These are phyloP conservation scores for Seladonia tumulorum DNA, from an alignment of 2,888 invertebrate genomes.

Conservation along the genomic window DNA sequence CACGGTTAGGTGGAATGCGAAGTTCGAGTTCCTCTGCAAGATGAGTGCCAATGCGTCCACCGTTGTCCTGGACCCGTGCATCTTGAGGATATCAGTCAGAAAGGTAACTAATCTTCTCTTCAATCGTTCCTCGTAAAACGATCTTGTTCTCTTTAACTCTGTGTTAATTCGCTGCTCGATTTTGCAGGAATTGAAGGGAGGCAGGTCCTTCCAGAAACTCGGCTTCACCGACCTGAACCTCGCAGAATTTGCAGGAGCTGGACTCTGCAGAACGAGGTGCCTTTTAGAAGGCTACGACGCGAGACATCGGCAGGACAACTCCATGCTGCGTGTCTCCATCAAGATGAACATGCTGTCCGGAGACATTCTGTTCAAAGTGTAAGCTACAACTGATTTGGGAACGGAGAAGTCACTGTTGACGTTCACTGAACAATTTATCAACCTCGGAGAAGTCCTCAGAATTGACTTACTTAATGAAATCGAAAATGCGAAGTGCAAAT, in stretches of 20 bases:
- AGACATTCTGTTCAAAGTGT: slow-evolving; percentile 99
- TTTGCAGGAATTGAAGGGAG: slow-evolving; percentile 89
- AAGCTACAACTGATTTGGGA: slow-evolving; percentile 81
- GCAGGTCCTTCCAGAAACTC: slow-evolving; percentile 96
- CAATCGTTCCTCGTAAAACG: background rate
- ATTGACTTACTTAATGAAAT: no score
- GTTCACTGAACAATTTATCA: background rate
- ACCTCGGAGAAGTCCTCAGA: no score
- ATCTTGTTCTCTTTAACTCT: no score
- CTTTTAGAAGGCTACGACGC: slow-evolving; percentile 98
- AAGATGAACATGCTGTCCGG: slow-evolving; percentile 97
- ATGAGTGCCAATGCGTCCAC: slow-evolving; percentile 98
- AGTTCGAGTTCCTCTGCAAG: slow-evolving; percentile 97
- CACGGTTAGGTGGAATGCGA: slow-evolving; percentile 96
- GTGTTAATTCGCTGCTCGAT: background rate
- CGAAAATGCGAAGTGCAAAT: no score
- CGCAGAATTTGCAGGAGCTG: slow-evolving; percentile 98
- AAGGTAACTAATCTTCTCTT: slow-evolving; percentile 87
- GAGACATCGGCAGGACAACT: slow-evolving; percentile 97
- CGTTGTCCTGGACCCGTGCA: slow-evolving; percentile 96
- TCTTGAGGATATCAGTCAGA: slow-evolving; percentile 96
- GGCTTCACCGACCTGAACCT: slow-evolving; percentile 99
- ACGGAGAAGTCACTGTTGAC: background rate
- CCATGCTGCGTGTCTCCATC: slow-evolving; percentile 95
- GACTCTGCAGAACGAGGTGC: slow-evolving; percentile 93